Percentiles rank a stretch among this genome's conserved stretches.
Evolutionary conservation across 2,113 vertebrate genomes (phyloP).

Genomic region (Rissa tridactyla): DNA sequence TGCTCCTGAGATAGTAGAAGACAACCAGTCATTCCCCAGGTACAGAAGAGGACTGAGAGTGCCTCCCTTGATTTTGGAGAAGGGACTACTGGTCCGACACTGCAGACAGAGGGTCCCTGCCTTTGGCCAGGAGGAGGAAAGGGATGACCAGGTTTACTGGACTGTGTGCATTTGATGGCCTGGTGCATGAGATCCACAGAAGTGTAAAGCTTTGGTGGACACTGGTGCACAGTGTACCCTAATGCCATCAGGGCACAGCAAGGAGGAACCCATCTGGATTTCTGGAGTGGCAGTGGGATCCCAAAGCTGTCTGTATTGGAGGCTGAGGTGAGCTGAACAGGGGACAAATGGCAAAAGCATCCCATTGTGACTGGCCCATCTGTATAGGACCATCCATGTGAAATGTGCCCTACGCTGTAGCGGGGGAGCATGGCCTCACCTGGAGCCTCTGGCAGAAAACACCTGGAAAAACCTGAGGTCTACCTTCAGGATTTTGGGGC

Average conservation of each 20-base stretch:
- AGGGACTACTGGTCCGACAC: not conserved
- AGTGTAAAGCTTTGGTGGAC: not conserved
- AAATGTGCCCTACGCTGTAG: not conserved
- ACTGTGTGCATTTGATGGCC: not conserved
- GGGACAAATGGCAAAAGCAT: not conserved
- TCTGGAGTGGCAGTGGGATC: not conserved
- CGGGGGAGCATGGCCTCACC: not conserved
- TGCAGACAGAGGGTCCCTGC: not conserved
- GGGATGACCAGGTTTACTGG: not conserved
- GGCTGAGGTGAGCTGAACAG: not conserved
- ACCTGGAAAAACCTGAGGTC: not conserved
- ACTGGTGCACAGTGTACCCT: not conserved
- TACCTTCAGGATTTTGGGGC: not conserved
- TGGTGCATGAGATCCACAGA: not conserved
- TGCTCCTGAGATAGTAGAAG: not conserved
- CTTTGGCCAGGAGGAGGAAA: not conserved
- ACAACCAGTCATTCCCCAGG: not conserved
- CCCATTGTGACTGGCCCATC: not conserved
- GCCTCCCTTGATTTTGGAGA: not conserved
- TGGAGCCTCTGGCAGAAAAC: not conserved
- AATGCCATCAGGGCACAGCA: not conserved
- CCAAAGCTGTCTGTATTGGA: not conserved
- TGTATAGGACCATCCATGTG: not conserved
- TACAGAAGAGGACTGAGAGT: not conserved
- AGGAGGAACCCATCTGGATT: not conserved